Conservation (phyloP, 2,797 vertebrate species). For the Xenopus petersii region DNA sequence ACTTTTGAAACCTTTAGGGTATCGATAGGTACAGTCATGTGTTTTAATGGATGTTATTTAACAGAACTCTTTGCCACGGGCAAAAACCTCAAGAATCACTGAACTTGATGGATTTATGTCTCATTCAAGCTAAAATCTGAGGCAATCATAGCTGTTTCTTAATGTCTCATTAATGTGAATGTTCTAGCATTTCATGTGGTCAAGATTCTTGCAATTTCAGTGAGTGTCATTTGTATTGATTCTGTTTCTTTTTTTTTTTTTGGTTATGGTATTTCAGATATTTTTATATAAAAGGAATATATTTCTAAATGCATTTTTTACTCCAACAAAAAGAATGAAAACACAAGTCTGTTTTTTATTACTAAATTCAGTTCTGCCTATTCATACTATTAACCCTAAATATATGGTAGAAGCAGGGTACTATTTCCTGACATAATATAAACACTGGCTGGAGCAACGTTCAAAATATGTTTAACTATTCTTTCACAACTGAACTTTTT, state of each 20-base stretch:
- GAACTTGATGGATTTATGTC: slow-evolving; percentile 41
- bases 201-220: slow-evolving; percentile 22
- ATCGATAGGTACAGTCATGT: slow-evolving; percentile 47
- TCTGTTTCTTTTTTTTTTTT: not conserved
- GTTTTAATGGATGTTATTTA: slow-evolving; percentile 49
- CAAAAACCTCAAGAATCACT: slow-evolving; percentile 44
- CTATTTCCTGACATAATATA: no score
- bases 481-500: no score
- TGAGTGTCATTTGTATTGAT: slow-evolving; percentile 12
- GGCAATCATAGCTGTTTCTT: slow-evolving; percentile 43
- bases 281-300: not conserved
- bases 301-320: not conserved
- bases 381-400: no score
- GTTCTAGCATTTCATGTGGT: slow-evolving; percentile 42
- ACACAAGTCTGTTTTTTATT: no score
- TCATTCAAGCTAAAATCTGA: slow-evolving; percentile 35
- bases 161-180: slow-evolving; percentile 48
- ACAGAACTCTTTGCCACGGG: slow-evolving; percentile 41
- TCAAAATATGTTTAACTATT: no score
- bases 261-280: not conserved
- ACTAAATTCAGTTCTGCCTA: no score
- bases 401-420: no score
- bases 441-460: no score
- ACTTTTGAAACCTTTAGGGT: slow-evolving; percentile 47
- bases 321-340: not conserved